Evolutionary conservation across 2,888 invertebrate species (phyloP).

Genomic region (Achlya flavicornis): DNA sequence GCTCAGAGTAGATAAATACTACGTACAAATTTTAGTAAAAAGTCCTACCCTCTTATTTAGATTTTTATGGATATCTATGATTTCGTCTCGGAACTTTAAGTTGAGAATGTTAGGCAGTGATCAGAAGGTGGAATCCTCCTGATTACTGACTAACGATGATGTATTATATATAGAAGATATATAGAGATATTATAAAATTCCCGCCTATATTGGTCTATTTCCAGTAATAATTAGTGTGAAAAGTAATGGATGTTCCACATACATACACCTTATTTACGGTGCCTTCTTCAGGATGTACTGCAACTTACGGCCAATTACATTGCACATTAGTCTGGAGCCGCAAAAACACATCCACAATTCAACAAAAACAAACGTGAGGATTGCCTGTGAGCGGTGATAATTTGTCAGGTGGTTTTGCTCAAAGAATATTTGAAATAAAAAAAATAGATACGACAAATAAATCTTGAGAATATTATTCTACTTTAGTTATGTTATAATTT

Average conservation of each 20-base stretch:
- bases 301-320: constrained; percentile 56
- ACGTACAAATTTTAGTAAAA: not conserved
- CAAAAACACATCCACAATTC: constrained; percentile 74
- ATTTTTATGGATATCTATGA: too few species aligned
- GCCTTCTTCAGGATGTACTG: constrained; percentile 19
- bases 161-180: too few species aligned
- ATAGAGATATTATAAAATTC: too few species aligned
- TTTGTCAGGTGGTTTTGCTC: constrained; percentile 71
- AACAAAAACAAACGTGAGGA: constrained; percentile 81
- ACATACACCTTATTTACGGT: constrained; percentile 11
- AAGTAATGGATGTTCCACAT: not conserved
- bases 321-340: constrained; percentile 67
- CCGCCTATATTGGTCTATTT: too few species aligned
- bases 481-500: not conserved
- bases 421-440: constrained; percentile 50
- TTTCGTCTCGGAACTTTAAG: too few species aligned
- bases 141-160: too few species aligned
- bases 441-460: constrained; percentile 11
- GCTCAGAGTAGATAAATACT: too few species aligned
- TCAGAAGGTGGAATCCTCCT: too few species aligned
- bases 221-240: too few species aligned
- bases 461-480: not conserved
- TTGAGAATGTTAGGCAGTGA: too few species aligned
- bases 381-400: constrained; percentile 72
- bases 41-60: not conserved